Conservation (phyloP, 2,888 invertebrate genomes). For the Macrosiphum euphorbiae region DNA sequence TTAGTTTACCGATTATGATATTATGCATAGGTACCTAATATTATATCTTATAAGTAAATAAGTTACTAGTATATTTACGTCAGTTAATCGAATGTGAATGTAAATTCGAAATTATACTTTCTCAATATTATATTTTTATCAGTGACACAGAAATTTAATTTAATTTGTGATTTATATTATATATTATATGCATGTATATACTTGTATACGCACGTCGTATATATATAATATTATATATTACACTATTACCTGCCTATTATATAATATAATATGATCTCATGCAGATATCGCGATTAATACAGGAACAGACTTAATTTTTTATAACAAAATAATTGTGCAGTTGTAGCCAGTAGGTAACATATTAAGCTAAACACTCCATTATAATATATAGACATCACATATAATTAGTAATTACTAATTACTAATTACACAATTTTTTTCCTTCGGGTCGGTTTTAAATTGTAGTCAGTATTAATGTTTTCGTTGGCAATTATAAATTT, state of each 20-base stretch:
- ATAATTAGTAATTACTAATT: not conserved
- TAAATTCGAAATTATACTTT: slow-evolving; percentile 17
- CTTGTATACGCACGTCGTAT: not conserved
- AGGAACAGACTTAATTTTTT: not conserved
- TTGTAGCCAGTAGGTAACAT: not conserved
- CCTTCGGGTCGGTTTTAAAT: not conserved
- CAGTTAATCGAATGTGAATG: slow-evolving; percentile 6
- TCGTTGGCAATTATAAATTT: not conserved
- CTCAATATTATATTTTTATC: slow-evolving; percentile 25
- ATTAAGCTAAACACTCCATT: not conserved
- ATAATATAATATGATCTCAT: not conserved
- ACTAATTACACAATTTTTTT: not conserved
- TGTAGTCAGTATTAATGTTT: not conserved
- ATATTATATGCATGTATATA: not conserved
- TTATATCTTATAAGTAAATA: not conserved
- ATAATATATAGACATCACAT: not conserved
- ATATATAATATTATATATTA: not conserved
- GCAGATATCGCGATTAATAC: not conserved
- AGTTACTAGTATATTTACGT: not conserved
- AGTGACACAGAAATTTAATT: not conserved
- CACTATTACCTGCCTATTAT: not conserved
- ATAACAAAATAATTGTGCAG: not conserved
- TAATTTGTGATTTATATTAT: slow-evolving; percentile 5
- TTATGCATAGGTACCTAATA: too few relatives aligned
- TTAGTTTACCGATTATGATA: not conserved